These are phyloP conservation scores for Myotis findleyi DNA, from an alignment of 2,797 vertebrate genomes.

Conservation along the genomic window DNA sequence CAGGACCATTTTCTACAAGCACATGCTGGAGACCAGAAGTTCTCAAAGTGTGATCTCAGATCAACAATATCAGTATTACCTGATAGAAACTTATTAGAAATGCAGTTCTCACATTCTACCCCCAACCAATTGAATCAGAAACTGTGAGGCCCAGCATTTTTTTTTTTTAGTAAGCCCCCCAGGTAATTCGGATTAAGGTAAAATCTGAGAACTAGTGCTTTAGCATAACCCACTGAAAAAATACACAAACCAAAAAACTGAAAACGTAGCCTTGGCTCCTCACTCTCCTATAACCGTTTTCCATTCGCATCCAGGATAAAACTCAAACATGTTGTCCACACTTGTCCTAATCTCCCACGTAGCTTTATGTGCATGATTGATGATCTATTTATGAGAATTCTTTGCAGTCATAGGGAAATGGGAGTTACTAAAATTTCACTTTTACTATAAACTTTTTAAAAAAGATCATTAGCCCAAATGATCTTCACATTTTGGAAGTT, in stretches of 20 bases:
- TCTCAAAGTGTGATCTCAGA: neutral
- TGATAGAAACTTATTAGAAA: neutral
- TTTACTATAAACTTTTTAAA: neutral
- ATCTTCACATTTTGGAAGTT: constrained; percentile 27
- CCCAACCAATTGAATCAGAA: neutral
- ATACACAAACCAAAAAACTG: neutral
- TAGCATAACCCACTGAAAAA: neutral
- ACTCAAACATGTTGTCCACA: neutral
- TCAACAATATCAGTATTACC: neutral
- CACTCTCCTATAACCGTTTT: neutral
- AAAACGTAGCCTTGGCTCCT: neutral
- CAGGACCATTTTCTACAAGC: neutral
- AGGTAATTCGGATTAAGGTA: neutral
- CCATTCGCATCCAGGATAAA: neutral
- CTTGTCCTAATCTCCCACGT: neutral
- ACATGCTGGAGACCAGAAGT: neutral
- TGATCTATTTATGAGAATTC: neutral
- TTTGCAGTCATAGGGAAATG: neutral
- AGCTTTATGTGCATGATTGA: neutral
- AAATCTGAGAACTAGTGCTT: neutral
- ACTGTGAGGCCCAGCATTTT: neutral
- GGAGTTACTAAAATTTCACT: neutral
- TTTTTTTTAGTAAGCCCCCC: neutral
- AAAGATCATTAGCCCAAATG: neutral
- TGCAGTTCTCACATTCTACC: neutral